These are phyloP conservation scores for Lepidocyrtinus sp. DNA, from an alignment of 2,888 invertebrate species.

Conservation along the genomic window DNA sequence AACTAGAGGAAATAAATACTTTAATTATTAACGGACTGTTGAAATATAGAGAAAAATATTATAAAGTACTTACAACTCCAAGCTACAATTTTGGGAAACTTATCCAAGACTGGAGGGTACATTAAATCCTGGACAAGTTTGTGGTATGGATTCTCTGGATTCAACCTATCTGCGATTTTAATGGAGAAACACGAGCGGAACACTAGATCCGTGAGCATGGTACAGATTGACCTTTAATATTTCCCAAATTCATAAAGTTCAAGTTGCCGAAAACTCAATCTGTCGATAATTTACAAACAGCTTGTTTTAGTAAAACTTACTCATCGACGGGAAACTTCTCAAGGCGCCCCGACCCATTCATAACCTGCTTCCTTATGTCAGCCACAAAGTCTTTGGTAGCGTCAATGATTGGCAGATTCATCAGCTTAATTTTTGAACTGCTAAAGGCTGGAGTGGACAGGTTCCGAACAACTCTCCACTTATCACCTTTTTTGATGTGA, in stretches of 20 bases:
- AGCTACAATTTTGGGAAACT: not conserved
- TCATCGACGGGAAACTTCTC: slow-evolving; percentile 47
- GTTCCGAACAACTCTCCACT: slow-evolving; percentile 32
- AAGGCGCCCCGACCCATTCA: not conserved
- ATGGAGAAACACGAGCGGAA: slow-evolving; percentile 49
- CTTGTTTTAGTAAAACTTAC: slow-evolving; percentile 26
- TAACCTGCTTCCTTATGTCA: slow-evolving; percentile 1
- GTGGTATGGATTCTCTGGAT: slow-evolving; percentile 38
- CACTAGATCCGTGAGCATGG: slow-evolving; percentile 62
- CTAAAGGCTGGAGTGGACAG: slow-evolving; percentile 30
- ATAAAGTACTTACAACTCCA: slow-evolving; percentile 7
- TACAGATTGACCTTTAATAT: slow-evolving; percentile 31
- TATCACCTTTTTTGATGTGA: slow-evolving; percentile 15
- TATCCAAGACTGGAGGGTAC: not conserved
- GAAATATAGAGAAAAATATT: not conserved
- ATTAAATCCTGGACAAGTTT: slow-evolving; percentile 44
- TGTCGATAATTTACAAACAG: not conserved
- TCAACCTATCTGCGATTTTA: slow-evolving; percentile 22
- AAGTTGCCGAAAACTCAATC: not conserved
- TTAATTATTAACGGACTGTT: too few species aligned
- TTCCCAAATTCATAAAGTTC: not conserved
- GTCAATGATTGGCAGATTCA: slow-evolving; percentile 35
- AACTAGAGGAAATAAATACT: slow-evolving; percentile 41
- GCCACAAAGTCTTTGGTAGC: slow-evolving; percentile 32
- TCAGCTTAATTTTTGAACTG: slow-evolving; percentile 37